Evolutionary conservation across 2,113 vertebrate species (phyloP).

Genomic region (Himantopus leucocephalus): DNA sequence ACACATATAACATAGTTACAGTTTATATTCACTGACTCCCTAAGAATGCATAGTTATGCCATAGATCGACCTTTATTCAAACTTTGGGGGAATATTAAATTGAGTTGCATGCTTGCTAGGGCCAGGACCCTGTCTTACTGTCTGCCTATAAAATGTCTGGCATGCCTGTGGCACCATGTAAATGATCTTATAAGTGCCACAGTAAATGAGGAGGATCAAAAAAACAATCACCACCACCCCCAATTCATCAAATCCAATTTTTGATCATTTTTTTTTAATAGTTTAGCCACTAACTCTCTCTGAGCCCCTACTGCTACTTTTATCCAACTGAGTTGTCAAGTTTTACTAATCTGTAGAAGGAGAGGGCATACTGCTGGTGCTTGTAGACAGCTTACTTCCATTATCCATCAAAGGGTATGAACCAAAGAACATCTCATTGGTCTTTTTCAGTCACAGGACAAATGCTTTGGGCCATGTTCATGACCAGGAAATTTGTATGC

Average conservation of each 20-base stretch:
- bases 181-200: background rate
- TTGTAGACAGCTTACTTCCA: background rate
- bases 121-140: background rate
- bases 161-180: background rate
- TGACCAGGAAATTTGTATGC: background rate
- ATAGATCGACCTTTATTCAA: background rate
- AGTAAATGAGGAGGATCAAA: background rate
- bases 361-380: background rate
- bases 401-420: background rate
- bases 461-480: background rate
- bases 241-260: background rate
- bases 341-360: background rate
- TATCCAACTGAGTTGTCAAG: background rate
- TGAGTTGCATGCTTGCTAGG: background rate
- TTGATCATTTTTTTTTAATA: background rate
- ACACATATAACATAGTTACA: background rate
- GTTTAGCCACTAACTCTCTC: background rate
- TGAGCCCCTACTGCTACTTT: background rate
- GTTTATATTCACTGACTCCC: background rate
- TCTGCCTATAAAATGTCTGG: background rate
- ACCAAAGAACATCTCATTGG: background rate
- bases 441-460: background rate
- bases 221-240: background rate
- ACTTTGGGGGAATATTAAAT: background rate
- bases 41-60: background rate